Conservation (phyloP, 2,113 vertebrate genomes). For the Solea senegalensis region DNA sequence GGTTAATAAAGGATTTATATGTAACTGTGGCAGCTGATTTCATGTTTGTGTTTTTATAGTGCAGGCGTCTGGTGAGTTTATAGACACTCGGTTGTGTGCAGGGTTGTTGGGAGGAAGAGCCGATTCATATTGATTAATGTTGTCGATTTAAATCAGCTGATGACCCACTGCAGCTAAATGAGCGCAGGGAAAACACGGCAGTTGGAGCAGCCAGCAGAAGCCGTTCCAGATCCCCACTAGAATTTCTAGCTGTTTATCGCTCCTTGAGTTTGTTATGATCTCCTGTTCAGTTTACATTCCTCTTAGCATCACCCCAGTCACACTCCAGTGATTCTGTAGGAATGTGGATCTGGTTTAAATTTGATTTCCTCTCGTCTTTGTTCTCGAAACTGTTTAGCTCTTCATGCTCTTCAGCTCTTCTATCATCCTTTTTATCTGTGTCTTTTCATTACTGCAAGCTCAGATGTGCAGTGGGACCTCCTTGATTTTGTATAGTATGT, state of each 20-base stretch:
- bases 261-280: slow-evolving; percentile 68
- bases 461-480: background rate
- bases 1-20: too few species aligned
- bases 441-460: background rate
- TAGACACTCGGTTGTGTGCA: too few species aligned
- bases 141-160: slow-evolving; percentile 7
- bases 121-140: background rate
- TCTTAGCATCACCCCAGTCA: slow-evolving; percentile 50
- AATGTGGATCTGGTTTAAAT: slow-evolving; percentile 56
- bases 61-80: too few species aligned
- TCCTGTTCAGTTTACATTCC: slow-evolving; percentile 71
- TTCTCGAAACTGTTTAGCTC: background rate
- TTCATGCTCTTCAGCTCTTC: background rate
- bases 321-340: slow-evolving; percentile 37
- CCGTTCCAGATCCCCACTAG: slow-evolving; percentile 52
- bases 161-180: slow-evolving; percentile 19
- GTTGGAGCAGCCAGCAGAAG: slow-evolving; percentile 48
- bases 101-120: background rate
- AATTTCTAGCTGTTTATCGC: slow-evolving; percentile 64
- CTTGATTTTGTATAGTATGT: background rate
- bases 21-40: background rate
- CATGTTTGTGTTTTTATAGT: too few species aligned
- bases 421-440: slow-evolving; percentile 13
- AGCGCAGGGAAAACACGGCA: slow-evolving; percentile 23
- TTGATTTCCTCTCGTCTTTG: slow-evolving; percentile 36